Base-by-base conservation (phyloP, 1,140 invertebrate genomes). In the Drosophila serrata region DNA sequence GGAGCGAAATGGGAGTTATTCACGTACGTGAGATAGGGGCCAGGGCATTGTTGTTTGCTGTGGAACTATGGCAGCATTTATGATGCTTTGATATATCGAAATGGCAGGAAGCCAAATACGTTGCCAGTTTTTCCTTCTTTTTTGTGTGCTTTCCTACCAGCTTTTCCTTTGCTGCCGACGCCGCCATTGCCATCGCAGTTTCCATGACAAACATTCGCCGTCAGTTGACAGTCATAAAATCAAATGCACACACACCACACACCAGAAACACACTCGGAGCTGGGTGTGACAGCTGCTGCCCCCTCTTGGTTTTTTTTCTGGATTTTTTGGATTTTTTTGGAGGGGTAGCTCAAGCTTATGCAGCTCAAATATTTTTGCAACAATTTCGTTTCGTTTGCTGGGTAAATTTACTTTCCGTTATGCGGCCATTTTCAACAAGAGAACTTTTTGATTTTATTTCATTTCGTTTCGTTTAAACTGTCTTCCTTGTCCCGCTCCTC, bases 151-250 rank as follows among this genome's bases (percentile, higher is more conserved):
- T 24, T 48, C 27, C 8, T n/a, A 27, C 17, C 13, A 12, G 17
- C 49, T 22, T 35, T 49, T 24, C 19, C 19, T 37, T 37, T 55
- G 45, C 31, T 9, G 24, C 46, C 24, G 24, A 24, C 24, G 27
- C 15, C 45, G 45, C 22, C 22, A 9, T 27, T 27, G 17, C 53
- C 61, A 11, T 58, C 55, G 60, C 77, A 59, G 82, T 86, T 82
- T 79, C 58, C 82, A 79, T 86, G 82, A 86, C 82, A 86, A 86
- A 87, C 82, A 86, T 82, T 84, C 75, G 69, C 62, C 82, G 85
- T 86, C 82, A 75, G 82, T 79, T 86, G 82, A 86, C 82, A 86
- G 82, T 86, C 82, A 85, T 79, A 81, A 86, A 86, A 86, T 86
- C 82, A 86, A 86, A 81, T 81, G 75, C 61, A 78, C 68, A 68